Evolutionary conservation across 2,797 vertebrate genomes (phyloP).

Genomic region (Hippoglossus hippoglossus): DNA sequence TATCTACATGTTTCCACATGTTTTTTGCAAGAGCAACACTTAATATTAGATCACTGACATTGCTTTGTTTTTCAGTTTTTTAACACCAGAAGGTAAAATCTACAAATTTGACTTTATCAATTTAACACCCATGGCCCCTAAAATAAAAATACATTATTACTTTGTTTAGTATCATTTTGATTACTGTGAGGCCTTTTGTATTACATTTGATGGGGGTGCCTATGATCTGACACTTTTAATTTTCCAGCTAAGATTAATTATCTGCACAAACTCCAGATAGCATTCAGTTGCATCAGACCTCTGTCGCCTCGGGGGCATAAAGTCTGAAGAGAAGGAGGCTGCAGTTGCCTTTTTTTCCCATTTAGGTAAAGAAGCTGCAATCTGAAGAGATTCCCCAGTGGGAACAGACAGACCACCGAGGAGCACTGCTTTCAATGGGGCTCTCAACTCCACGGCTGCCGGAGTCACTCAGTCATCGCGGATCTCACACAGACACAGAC

Average conservation of each 20-base stretch:
- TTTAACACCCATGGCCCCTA: too few relatives aligned
- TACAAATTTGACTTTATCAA: too few relatives aligned
- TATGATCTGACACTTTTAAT: neutral
- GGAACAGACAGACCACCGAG: conserved; percentile 83
- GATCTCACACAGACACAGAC: conserved; percentile 56
- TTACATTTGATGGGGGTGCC: too few relatives aligned
- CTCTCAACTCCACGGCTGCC: conserved; percentile 79
- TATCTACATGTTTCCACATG: too few relatives aligned
- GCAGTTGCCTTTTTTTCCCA: conserved; percentile 69
- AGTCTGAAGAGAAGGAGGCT: conserved; percentile 26
- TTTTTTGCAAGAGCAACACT: too few relatives aligned
- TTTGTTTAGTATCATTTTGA: too few relatives aligned
- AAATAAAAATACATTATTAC: too few relatives aligned
- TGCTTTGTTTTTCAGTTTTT: too few relatives aligned
- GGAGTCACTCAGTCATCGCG: conserved; percentile 78
- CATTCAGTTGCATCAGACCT: conserved; percentile 35
- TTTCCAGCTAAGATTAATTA: neutral
- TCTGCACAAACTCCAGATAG: neutral
- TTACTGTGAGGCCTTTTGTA: too few relatives aligned
- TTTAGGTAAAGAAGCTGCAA: conserved; percentile 69
- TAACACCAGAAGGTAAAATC: too few relatives aligned
- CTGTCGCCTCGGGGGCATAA: conserved; percentile 34
- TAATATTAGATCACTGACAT: too few relatives aligned
- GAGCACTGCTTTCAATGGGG: conserved; percentile 69
- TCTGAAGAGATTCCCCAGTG: conserved; percentile 78